Base-by-base conservation (phyloP, 2,797 vertebrate species). In the Eupleurogrammus muticus region DNA sequence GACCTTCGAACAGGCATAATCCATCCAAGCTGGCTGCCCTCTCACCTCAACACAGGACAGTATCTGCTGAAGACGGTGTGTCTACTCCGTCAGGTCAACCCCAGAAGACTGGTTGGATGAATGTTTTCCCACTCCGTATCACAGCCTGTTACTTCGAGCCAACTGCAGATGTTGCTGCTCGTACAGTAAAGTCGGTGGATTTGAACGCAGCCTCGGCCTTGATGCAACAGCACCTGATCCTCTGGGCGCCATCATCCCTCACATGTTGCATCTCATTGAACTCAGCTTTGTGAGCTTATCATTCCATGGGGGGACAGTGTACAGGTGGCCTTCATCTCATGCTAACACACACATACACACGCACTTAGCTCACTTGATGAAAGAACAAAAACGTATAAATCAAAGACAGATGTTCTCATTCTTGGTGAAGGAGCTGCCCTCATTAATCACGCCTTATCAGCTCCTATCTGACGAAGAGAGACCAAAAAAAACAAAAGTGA, bases 371-470 rank as follows among this genome's bases (percentile, higher is more conserved):
- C 46, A 36, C 57, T 72, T 44, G 42, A 68, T 60, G 54, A 92
- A 91, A 91, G 93, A 93, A 93, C 93, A 85, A 87, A 94, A 83
- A 95, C 95, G 93, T 95, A 96, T 95, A 95, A 96, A 95, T 97
- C 94, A 95, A 90, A 92, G 88, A 87, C 90, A 93, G 92, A 95
- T 93, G 89, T 92, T 93, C 91, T 92, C 90, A 92, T 90, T 92
- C 79, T 79, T 90, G 81, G 87, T 88, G 85, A 50, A 23, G 88
- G 84, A 77, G 91, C 90, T 88, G 82, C 75, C 80, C 92, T 95
- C 94, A 93, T 96, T 96, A 96, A 96, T 97, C 95, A 96, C 90
- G 70, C 38, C 70, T 94, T 95, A 96, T 96, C 94, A 93, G 92
- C 81, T 78, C 79, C 90, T 87, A 95, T 95, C 94, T 88, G 86